A percentile compares a stretch with the other conserved stretches of the same genome.
phyloP scores from a whole-genome alignment of 37 sponge, comb jelly and placozoan species.

The Agelas oroides region DNA sequence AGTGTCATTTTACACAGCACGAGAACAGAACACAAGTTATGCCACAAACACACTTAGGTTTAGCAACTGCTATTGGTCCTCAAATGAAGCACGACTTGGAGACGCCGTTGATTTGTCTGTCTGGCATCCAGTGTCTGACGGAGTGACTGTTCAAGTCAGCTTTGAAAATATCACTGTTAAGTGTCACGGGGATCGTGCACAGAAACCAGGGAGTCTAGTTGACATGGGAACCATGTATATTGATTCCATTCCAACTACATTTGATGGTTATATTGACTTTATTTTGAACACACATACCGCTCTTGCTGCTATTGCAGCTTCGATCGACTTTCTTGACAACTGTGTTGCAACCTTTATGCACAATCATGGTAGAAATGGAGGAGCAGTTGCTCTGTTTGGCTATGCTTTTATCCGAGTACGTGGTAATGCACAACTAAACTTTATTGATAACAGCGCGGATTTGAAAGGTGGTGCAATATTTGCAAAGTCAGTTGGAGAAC shows the following conservation, averaged over 20 bases:
- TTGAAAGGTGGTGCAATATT: slow-evolving; percentile 66
- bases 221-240: slow-evolving; percentile 51
- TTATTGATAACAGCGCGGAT: slow-evolving; percentile 46
- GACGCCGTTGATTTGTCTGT: slow-evolving; percentile 43
- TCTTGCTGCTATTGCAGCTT: neutral
- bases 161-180: slow-evolving; percentile 8
- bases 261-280: slow-evolving; percentile 24
- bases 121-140: slow-evolving; percentile 23
- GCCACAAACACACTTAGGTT: slow-evolving; percentile 2
- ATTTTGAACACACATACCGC: slow-evolving; percentile 29
- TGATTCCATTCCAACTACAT: slow-evolving; percentile 26
- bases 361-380: slow-evolving; percentile 47
- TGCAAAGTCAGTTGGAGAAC: slow-evolving; percentile 19
- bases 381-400: slow-evolving; percentile 58
- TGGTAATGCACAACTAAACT: neutral
- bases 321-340: neutral
- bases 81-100: slow-evolving; percentile 48
- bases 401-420: slow-evolving; percentile 19
- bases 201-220: neutral
- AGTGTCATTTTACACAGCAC: slow-evolving; percentile 27
- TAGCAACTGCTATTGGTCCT: neutral
- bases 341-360: slow-evolving; percentile 15
- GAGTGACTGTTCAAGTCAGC: neutral
- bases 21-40: neutral
- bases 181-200: neutral